Evolutionary conservation across 2,888 invertebrate species (phyloP).

Genomic region (Lutraria lutraria): DNA sequence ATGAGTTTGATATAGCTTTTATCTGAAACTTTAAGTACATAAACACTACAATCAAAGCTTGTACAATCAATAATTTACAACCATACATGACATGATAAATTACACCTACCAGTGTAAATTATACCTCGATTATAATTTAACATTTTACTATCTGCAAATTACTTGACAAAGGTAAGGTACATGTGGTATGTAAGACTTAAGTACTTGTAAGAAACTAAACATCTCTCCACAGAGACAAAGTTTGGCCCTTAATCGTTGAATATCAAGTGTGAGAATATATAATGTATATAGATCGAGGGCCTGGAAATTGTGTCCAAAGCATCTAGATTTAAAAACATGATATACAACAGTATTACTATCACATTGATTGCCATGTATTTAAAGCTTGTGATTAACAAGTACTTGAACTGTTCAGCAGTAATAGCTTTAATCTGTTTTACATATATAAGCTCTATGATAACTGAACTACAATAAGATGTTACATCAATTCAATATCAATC

Average conservation of each 20-base stretch:
- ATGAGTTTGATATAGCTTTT: constrained; percentile 40
- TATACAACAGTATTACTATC: neutral
- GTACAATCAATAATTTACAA: constrained; percentile 40
- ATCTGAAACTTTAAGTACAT: constrained; percentile 26
- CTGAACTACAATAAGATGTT: too few relatives aligned
- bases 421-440: too few relatives aligned
- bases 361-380: neutral
- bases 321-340: neutral
- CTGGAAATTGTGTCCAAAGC: neutral
- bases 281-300: neutral
- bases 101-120: constrained; percentile 9
- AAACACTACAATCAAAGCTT: constrained; percentile 42
- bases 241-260: constrained; percentile 3
- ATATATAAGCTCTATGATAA: too few relatives aligned
- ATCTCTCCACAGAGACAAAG: too few relatives aligned
- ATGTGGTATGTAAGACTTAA: neutral
- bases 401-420: too few relatives aligned
- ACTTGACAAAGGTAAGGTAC: neutral
- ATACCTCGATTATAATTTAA: constrained; percentile 30
- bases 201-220: too few relatives aligned
- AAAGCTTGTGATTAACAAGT: too few relatives aligned
- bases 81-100: constrained; percentile 38
- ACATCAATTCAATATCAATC: too few relatives aligned
- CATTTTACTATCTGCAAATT: neutral
- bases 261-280: neutral